phyloP scores from a whole-genome alignment of 2,113 vertebrate species.

The Fregetta grallaria region DNA sequence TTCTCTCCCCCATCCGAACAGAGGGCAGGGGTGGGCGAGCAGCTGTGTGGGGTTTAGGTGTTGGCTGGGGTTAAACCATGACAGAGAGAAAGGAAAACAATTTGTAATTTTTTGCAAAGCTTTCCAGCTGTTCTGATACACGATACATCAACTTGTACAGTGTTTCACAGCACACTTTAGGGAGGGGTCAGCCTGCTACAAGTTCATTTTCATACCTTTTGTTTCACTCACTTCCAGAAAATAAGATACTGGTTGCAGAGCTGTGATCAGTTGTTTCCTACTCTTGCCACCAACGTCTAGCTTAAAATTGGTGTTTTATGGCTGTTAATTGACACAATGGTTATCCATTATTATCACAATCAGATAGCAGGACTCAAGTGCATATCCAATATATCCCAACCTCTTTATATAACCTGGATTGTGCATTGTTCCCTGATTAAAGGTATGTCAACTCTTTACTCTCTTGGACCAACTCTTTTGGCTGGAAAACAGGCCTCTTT shows the following conservation, averaged over 20 bases:
- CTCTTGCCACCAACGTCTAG: neutral
- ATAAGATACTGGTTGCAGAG: neutral
- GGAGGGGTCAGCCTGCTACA: neutral
- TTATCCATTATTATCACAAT: neutral
- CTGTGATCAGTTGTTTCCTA: neutral
- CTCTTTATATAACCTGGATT: neutral
- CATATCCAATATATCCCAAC: neutral
- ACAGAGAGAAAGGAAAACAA: neutral
- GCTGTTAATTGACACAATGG: neutral
- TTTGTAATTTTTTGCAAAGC: neutral
- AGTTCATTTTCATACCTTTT: neutral
- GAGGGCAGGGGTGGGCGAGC: too few species aligned
- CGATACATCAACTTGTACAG: neutral
- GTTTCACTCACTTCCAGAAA: neutral
- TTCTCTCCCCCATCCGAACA: too few species aligned
- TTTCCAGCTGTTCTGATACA: neutral
- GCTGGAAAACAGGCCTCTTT: neutral
- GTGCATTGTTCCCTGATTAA: neutral
- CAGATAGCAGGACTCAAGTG: neutral
- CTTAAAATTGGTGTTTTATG: neutral
- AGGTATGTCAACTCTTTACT: neutral
- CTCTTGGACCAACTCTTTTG: neutral
- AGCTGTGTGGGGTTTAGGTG: too few species aligned
- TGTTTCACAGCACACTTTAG: neutral
- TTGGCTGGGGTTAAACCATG: too few species aligned